Evolutionary conservation across 2,113 vertebrate genomes (phyloP), one percentile per base, ranked within the genome.

Genomic region (Gadus macrocephalus): DNA sequence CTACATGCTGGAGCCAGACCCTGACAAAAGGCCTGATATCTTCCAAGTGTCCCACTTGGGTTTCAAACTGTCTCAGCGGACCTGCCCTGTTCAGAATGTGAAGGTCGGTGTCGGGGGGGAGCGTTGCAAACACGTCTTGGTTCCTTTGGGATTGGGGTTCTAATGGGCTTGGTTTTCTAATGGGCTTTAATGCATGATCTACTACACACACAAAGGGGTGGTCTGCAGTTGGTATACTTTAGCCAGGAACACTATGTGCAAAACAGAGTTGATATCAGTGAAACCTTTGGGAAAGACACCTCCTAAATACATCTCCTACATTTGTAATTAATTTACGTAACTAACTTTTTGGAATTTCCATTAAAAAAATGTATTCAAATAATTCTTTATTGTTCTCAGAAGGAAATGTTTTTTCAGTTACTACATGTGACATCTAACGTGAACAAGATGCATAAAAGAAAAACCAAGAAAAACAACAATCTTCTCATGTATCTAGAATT

Each of bases 1-100:
- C 28, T 99, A 98, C 78, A 98, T 98, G 96, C 92, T 99, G 79
- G 97, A 99, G 79, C 96, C 96, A 70, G 96, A 99, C 81, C 95
- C 96, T 17, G 97, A 98, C 76, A 95, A 94, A 87, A 93, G 97
- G 73, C 97, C 97, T 3, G 97, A 99, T 85, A 96, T 99, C 86
- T 99, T 95, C 89, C 97, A 96, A 82, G 95, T 99, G 77, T 98
- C 97, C 78, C 89, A 94, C 90, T 96, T 97, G 88, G 95, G 97
- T 67, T 99, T 98, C 89, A 98, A 95, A 79, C 85, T 95, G 61
- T 92, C 93, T 67, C 94, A 96, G 87, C 93, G 92, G 83, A 96
- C 98, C 5, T 98, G 96, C 71, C 95, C 96, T 0, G 87, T 99
- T 80, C 94, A 93, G 80, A 99, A 99, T n/a, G 86, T 94, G 58